A percentile compares a stretch with the other conserved stretches of the same genome.
Evolutionary conservation across 2,888 invertebrate species (phyloP).

Genomic region (Notodonta ziczac): DNA sequence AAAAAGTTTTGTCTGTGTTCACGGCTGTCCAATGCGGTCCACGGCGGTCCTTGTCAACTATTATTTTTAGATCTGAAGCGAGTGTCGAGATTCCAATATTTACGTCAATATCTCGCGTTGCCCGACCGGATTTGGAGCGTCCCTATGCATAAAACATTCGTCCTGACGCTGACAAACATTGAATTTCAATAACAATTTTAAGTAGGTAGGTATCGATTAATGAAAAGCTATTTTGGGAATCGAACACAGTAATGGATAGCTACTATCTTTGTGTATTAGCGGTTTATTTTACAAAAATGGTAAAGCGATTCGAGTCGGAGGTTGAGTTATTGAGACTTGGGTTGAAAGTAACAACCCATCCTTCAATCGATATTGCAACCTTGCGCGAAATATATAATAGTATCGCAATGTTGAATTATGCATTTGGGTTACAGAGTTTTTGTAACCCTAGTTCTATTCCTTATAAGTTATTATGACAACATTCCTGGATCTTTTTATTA

Average conservation of each 20-base stretch:
- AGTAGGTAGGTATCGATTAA: slow-evolving; percentile 30
- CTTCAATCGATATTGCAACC: slow-evolving; percentile 66
- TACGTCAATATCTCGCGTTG: slow-evolving; percentile 34
- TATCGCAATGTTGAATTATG: slow-evolving; percentile 42
- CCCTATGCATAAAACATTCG: slow-evolving; percentile 13
- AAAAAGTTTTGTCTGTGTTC: slow-evolving; percentile 10
- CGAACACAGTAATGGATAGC: background rate
- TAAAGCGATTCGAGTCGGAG: slow-evolving; percentile 14
- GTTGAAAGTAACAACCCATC: slow-evolving; percentile 23
- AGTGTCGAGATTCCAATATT: slow-evolving; percentile 31
- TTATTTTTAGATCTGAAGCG: slow-evolving; percentile 71
- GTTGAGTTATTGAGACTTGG: slow-evolving; percentile 28
- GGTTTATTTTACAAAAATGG: slow-evolving; percentile 17
- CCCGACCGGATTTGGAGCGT: slow-evolving; percentile 18
- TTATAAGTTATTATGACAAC: background rate
- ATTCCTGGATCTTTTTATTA: no score
- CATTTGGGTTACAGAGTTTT: slow-evolving; percentile 19
- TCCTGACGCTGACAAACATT: slow-evolving; percentile 18
- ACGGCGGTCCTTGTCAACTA: slow-evolving; percentile 56
- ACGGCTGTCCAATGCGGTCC: slow-evolving; percentile 48
- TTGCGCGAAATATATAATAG: slow-evolving; percentile 48
- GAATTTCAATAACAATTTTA: slow-evolving; percentile 22
- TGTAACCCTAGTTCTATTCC: background rate
- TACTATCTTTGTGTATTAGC: no score
- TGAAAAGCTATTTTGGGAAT: slow-evolving; percentile 31